Conservation (phyloP, 1,140 invertebrate genomes). For the Brachionus rubens region DNA sequence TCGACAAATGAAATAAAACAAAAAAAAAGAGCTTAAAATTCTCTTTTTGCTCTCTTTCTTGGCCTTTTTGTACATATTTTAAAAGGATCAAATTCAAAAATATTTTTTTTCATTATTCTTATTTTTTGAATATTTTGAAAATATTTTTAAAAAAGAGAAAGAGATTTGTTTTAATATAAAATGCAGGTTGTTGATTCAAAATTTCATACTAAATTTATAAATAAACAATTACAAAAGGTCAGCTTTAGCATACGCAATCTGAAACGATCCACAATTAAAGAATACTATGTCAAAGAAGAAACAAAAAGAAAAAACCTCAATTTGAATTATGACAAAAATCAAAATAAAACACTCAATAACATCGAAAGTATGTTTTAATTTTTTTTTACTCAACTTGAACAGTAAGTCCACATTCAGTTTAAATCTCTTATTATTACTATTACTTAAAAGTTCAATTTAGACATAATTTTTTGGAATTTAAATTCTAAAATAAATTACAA, state of each 20-base stretch:
- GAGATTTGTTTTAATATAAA: not conserved
- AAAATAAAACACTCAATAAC: not conserved
- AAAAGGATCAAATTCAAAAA: constrained; percentile 2
- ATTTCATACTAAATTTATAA: constrained; percentile 27
- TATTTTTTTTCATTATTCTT: not conserved
- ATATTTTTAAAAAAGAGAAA: not conserved
- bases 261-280: constrained; percentile 40
- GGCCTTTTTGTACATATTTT: not conserved
- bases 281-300: constrained; percentile 43
- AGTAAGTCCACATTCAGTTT: too few relatives aligned
- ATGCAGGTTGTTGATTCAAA: constrained; percentile 40
- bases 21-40: too few relatives aligned
- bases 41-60: too few relatives aligned
- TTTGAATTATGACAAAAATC: constrained; percentile 18
- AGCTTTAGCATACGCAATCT: constrained; percentile 40
- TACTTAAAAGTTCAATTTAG: too few relatives aligned
- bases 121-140: not conserved
- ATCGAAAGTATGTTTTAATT: not conserved
- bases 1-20: not conserved
- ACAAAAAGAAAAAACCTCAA: not conserved
- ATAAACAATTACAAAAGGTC: constrained; percentile 37
- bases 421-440: too few relatives aligned
- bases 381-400: not conserved
- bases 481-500: too few relatives aligned
- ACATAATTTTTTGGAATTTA: too few relatives aligned